Evolutionary conservation across 2,888 invertebrate species (phyloP).

Genomic region (Sepioteuthis lessoniana): DNA sequence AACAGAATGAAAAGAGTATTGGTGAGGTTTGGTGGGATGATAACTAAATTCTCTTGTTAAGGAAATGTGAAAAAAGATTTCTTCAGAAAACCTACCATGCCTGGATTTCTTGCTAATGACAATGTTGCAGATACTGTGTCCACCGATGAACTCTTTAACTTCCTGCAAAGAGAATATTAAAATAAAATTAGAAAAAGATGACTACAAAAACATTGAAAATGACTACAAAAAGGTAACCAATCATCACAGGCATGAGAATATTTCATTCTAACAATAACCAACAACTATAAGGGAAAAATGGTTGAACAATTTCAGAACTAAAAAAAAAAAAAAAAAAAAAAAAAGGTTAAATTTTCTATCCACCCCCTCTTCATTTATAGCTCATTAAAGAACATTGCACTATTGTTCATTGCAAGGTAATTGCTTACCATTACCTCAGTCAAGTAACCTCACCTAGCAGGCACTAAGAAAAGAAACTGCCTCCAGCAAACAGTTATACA

Average conservation of each 20-base stretch:
- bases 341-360: neutral
- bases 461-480: neutral
- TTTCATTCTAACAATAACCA: too few relatives aligned
- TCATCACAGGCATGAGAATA: neutral
- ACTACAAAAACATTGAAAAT: neutral
- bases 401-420: neutral
- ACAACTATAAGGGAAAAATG: neutral
- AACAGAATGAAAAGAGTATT: too few relatives aligned
- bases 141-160: conserved; percentile 51
- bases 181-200: neutral
- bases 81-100: conserved; percentile 47
- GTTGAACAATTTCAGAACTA: neutral
- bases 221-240: neutral
- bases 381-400: neutral
- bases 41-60: too few relatives aligned
- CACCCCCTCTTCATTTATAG: neutral
- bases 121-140: conserved; percentile 50
- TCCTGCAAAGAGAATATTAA: conserved; percentile 49
- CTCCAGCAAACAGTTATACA: neutral
- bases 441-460: neutral
- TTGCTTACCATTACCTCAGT: neutral
- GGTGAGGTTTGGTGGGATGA: too few relatives aligned
- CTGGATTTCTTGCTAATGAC: conserved; percentile 50
- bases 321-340: neutral
- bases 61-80: neutral